These are phyloP conservation scores for Euzophera pinguis DNA, from an alignment of 2,888 invertebrate genomes.

Conservation along the genomic window DNA sequence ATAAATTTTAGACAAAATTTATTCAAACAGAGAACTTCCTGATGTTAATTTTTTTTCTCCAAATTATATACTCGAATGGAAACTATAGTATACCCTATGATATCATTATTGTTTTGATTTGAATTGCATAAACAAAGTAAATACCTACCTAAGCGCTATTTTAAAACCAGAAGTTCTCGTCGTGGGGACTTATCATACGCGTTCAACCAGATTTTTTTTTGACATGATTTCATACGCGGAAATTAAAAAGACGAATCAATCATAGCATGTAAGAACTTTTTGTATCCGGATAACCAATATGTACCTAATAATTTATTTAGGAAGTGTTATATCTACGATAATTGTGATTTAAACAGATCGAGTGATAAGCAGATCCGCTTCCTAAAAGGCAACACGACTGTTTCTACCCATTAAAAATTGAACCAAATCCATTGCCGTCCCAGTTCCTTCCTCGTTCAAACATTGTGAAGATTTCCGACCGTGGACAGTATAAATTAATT, in stretches of 20 bases:
- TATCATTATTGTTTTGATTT: slow-evolving; percentile 4
- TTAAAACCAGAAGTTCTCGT: slow-evolving; percentile 8
- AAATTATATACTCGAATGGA: not conserved
- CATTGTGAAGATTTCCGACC: slow-evolving; percentile 30
- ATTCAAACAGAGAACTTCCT: no score
- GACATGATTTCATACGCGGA: slow-evolving; percentile 68
- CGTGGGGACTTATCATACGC: slow-evolving; percentile 20
- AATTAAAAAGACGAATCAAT: slow-evolving; percentile 58
- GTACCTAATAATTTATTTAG: slow-evolving; percentile 54
- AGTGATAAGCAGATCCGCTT: slow-evolving; percentile 64
- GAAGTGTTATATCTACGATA: slow-evolving; percentile 59
- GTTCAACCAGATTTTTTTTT: slow-evolving; percentile 41
- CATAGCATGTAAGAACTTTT: slow-evolving; percentile 32
- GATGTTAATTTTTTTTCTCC: no score
- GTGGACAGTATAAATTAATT: slow-evolving; percentile 38
- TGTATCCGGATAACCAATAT: slow-evolving; percentile 67
- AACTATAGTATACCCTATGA: not conserved
- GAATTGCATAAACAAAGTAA: slow-evolving; percentile 3
- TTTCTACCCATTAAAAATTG: slow-evolving; percentile 27
- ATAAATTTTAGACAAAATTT: no score
- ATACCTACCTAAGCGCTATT: not conserved
- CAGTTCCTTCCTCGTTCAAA: slow-evolving; percentile 22
- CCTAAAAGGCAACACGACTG: slow-evolving; percentile 46
- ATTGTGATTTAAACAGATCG: slow-evolving; percentile 51
- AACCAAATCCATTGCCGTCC: slow-evolving; percentile 42